These are phyloP conservation scores for Zosterops lateralis DNA, from an alignment of 2,113 vertebrate species.

Conservation along the genomic window DNA sequence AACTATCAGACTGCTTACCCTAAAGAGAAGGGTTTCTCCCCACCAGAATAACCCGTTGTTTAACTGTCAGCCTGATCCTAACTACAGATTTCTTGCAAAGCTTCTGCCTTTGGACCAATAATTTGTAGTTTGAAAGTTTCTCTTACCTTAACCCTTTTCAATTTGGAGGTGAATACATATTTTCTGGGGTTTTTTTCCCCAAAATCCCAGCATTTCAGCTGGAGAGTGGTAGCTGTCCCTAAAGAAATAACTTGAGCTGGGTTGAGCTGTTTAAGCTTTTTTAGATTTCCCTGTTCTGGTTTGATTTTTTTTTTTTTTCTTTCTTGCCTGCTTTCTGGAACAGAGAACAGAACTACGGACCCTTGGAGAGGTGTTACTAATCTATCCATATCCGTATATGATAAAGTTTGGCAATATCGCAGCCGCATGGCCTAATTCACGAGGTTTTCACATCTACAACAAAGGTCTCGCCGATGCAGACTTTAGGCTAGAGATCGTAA, in stretches of 20 bases:
- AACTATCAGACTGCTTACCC: background rate
- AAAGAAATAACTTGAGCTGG: background rate
- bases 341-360: slow-evolving; percentile 75
- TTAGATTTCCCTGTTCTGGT: background rate
- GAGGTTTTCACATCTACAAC: slow-evolving; percentile 76
- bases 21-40: background rate
- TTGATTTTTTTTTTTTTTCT: background rate
- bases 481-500: slow-evolving; percentile 79
- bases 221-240: background rate
- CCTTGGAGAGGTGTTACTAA: background rate
- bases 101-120: background rate
- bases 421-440: slow-evolving; percentile 72
- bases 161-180: background rate
- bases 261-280: background rate
- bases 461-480: slow-evolving; percentile 74
- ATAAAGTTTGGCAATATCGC: slow-evolving; percentile 83
- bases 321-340: background rate
- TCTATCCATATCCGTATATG: too few relatives aligned
- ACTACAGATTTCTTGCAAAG: background rate
- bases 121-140: background rate
- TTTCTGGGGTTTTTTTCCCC: background rate
- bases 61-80: background rate
- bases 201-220: background rate
- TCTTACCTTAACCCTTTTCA: background rate
- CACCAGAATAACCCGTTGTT: background rate